phyloP scores from a whole-genome alignment of 2,113 vertebrate genomes.

The Empidonax alnorum region DNA sequence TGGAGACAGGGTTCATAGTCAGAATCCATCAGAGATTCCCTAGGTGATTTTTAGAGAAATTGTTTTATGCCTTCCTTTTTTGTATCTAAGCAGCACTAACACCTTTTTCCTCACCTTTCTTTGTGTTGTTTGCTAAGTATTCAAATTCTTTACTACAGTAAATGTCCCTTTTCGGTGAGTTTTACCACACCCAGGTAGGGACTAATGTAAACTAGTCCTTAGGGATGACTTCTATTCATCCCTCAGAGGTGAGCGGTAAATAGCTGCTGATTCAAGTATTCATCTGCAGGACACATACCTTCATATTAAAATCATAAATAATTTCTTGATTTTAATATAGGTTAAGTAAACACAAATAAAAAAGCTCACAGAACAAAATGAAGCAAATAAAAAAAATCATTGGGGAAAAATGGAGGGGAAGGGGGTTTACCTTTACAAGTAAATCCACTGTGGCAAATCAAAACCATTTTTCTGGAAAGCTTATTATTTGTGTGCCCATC shows the following conservation, averaged over 20 bases:
- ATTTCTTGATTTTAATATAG: neutral
- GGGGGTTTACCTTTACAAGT: neutral
- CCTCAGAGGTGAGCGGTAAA: neutral
- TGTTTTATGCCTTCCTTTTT: neutral
- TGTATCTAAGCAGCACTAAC: neutral
- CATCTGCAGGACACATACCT: neutral
- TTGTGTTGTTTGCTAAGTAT: neutral
- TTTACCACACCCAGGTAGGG: neutral
- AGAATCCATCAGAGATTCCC: neutral
- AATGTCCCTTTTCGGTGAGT: neutral
- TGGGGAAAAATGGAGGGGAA: rapidly evolving
- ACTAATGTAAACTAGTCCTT: neutral
- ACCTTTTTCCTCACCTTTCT: neutral
- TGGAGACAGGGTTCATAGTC: neutral
- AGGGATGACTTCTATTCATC: neutral
- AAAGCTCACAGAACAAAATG: neutral
- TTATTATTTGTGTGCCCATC: neutral
- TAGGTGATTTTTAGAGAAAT: neutral
- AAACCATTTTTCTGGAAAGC: neutral
- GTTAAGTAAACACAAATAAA: neutral
- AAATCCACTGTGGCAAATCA: neutral
- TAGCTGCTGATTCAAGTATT: neutral
- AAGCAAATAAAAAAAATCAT: neutral
- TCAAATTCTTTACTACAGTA: neutral
- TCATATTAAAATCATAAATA: neutral